These are phyloP conservation scores for Rattus rattus DNA, from an alignment of 2,113 vertebrate genomes.

Conservation along the genomic window DNA sequence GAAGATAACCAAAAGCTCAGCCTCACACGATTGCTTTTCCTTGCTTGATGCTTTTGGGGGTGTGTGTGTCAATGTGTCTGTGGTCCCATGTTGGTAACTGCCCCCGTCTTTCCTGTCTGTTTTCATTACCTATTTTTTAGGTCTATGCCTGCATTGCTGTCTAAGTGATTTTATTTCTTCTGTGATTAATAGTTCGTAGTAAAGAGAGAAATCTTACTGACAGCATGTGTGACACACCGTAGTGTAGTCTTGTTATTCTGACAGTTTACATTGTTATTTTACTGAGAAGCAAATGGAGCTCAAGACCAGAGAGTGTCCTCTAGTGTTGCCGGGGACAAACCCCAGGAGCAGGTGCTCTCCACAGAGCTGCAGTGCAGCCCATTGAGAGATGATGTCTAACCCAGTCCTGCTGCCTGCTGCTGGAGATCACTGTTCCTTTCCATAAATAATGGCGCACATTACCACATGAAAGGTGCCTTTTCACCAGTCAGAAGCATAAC, in stretches of 20 bases:
- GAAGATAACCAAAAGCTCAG: not conserved
- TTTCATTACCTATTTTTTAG: not conserved
- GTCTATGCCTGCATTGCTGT: not conserved
- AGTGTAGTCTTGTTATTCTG: not conserved
- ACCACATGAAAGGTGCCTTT: not conserved
- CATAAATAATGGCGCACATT: not conserved
- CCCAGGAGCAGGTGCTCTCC: not conserved
- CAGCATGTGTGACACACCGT: not conserved
- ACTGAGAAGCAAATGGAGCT: not conserved
- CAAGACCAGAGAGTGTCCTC: not conserved
- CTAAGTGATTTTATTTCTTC: conserved; percentile 22
- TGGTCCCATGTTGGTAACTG: not conserved
- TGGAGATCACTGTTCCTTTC: not conserved
- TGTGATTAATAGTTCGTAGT: not conserved
- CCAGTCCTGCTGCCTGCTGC: not conserved
- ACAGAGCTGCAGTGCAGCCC: too few species aligned
- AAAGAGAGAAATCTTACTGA: not conserved
- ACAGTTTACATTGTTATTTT: not conserved
- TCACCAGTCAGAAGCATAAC: not conserved
- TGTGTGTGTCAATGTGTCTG: not conserved
- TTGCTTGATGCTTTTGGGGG: not conserved
- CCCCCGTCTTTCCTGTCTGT: not conserved
- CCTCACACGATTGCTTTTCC: not conserved
- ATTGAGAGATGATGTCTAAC: not conserved
- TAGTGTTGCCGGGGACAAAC: not conserved